These are phyloP conservation scores for Zaprionus vittiger DNA, from an alignment of 1,140 invertebrate genomes.

Conservation along the genomic window DNA sequence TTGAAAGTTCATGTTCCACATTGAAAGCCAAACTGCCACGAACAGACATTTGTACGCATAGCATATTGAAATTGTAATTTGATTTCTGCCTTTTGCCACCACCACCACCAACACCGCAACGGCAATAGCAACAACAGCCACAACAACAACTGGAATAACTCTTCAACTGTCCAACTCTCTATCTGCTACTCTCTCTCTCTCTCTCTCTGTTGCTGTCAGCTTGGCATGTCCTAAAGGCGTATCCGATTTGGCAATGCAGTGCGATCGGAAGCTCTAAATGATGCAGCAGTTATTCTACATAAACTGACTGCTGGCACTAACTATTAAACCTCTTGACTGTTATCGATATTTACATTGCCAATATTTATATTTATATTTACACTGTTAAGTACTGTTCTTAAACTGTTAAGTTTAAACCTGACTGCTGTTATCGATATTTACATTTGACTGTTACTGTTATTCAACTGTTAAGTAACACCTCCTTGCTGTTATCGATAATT, in stretches of 20 bases:
- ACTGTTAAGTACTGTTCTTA: not conserved
- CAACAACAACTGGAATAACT: conserved; percentile 34
- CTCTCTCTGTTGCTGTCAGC: conserved; percentile 16
- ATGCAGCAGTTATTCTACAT: not conserved
- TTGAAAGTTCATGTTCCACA: conserved; percentile 75
- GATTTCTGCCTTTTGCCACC: conserved; percentile 76
- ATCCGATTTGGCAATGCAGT: not conserved
- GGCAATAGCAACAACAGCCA: conserved; percentile 19
- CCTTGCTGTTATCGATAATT: not conserved
- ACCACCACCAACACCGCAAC: conserved; percentile 32
- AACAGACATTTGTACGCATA: conserved; percentile 78
- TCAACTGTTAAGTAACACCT: too few species aligned
- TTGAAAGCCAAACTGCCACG: conserved; percentile 73
- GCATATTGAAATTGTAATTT: conserved; percentile 83
- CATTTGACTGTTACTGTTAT: not conserved
- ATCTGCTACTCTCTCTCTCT: conserved; percentile 15
- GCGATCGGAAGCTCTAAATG: not conserved
- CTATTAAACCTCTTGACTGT: not conserved
- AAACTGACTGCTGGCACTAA: not conserved
- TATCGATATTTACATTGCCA: not conserved
- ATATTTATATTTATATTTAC: too few species aligned
- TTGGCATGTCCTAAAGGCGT: not conserved
- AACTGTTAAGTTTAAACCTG: too few species aligned
- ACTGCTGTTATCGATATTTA: not conserved
- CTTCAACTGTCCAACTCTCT: conserved; percentile 51